These are phyloP conservation scores for Arrhopalites spinosus DNA, from an alignment of 2,888 invertebrate genomes.

Conservation along the genomic window DNA sequence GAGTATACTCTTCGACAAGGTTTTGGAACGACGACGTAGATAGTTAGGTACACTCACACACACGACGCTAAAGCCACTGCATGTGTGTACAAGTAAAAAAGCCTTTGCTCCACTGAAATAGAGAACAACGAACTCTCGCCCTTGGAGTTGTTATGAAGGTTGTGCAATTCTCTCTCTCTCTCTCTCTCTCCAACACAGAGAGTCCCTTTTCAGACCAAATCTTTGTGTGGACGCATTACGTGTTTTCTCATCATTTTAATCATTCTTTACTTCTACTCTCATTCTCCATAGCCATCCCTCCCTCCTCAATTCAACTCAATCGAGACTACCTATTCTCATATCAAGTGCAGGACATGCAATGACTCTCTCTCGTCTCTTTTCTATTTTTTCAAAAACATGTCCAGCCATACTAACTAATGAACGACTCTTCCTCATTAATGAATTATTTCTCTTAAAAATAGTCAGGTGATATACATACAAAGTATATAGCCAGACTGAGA, in stretches of 20 bases:
- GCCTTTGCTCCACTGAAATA: constrained; percentile 46
- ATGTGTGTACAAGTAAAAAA: constrained; percentile 30
- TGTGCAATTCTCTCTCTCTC: constrained; percentile 36
- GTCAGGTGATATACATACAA: too few species aligned
- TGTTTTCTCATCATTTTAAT: constrained; percentile 15
- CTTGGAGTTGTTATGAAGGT: constrained; percentile 41
- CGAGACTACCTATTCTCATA: too few species aligned
- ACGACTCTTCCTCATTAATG: too few species aligned
- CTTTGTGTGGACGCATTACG: constrained; percentile 21
- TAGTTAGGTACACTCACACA: too few species aligned
- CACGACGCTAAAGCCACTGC: background rate
- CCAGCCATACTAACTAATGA: too few species aligned
- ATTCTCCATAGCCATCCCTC: constrained; percentile 5
- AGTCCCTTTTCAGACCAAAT: constrained; percentile 18
- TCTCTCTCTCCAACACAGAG: constrained; percentile 6
- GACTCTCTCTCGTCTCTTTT: too few species aligned
- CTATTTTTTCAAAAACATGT: too few species aligned
- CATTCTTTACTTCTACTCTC: constrained; percentile 9
- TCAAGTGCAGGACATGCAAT: too few species aligned
- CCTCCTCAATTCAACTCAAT: background rate
- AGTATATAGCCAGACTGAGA: too few species aligned
- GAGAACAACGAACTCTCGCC: constrained; percentile 48
- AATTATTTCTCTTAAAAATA: too few species aligned
- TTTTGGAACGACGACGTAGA: too few species aligned
- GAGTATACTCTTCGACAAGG: too few species aligned